Evolutionary conservation across 2,797 vertebrate species (phyloP), one percentile per base, ranked within the genome.

Genomic region (Sebastes minor): DNA sequence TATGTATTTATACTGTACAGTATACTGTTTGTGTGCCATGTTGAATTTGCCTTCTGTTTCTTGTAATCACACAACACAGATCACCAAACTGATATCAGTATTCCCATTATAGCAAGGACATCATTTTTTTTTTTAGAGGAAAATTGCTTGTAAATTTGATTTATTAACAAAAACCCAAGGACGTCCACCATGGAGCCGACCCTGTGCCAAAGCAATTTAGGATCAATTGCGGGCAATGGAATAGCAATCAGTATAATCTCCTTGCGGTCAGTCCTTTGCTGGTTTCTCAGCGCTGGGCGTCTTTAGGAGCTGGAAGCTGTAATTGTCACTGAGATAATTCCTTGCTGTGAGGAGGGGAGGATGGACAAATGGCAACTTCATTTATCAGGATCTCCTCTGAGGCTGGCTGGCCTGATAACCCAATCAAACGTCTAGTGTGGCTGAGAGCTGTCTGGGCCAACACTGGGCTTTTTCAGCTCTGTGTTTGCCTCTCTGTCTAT

Each of bases 191-290:
- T 52, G n/a, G 61, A 23, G 59, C 65, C 63, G 78, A 66, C 56
- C 77, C 76, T 65, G 53, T 38, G 83, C 86, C 83, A 86, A 67
- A 88, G 76, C 83, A 85, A 88, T 92, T 91, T 85, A 81, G 65
- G 82, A 86, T 93, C 80, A 89, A 92, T 92, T 27, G 59, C 7
- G 10, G 80, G 77, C 82, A 76, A 67, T 81, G 78, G 84, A 88
- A 89, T 82, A 88, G 79, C 85, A 91, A 91, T 92, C 90, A 89
- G 65, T 86, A 32, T 90, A 83, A 90, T 92, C 90, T 92, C 72
- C 83, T 80, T 55, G 64, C 27, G 82, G 82, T 88, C 86, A 85
- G 76, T 81, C 71, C 52, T 73, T 76, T 78, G 56, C 78, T 77
- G 76, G 76, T 75, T 84, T 84, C 72, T 88, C 83, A 88, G 84